Conservation (phyloP, 1,140 invertebrate species). For the Geopemphigus sp. region DNA sequence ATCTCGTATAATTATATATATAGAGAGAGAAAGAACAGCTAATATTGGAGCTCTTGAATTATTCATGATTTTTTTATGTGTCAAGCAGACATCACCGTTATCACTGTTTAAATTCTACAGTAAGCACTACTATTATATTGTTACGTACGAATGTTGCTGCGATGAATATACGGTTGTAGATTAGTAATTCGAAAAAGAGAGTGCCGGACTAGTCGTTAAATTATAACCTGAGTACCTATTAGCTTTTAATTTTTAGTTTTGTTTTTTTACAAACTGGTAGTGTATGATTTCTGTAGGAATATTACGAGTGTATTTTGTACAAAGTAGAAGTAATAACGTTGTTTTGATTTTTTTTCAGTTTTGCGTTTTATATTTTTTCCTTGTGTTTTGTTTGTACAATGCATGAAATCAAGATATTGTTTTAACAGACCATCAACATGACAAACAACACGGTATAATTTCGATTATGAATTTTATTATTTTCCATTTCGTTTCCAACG, state of each 20-base stretch:
- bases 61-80: constrained; percentile 31
- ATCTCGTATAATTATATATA: neutral
- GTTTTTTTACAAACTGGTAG: neutral
- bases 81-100: neutral
- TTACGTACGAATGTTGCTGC: neutral
- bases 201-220: neutral
- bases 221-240: neutral
- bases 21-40: neutral
- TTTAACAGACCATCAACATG: constrained; percentile 25
- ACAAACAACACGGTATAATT: constrained; percentile 32
- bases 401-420: constrained; percentile 40
- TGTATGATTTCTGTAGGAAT: neutral
- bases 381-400: constrained; percentile 45
- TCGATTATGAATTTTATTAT: constrained; percentile 12
- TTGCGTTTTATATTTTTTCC: constrained; percentile 13
- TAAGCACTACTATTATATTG: neutral
- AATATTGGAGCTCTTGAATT: neutral
- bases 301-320: neutral
- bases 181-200: neutral
- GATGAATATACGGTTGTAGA: neutral
- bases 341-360: constrained; percentile 23
- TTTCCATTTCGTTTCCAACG: neutral
- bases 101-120: neutral
- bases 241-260: neutral
- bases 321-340: neutral